Conservation (phyloP, 2,797 vertebrate genomes). For the Pangasius mekongensis region DNA sequence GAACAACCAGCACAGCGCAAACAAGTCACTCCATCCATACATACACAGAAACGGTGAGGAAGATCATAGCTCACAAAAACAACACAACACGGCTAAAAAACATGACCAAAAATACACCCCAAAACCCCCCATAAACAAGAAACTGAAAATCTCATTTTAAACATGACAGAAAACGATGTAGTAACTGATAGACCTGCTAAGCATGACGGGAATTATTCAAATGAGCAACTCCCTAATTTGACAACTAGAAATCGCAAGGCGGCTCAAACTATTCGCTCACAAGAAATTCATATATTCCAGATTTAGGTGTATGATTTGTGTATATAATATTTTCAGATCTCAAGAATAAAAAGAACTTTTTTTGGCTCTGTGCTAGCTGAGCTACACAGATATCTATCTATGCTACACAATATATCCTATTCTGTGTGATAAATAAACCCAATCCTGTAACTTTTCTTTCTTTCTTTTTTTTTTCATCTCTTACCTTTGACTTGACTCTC, state of each 20-base stretch:
- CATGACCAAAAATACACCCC: neutral
- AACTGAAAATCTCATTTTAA: neutral
- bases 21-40: neutral
- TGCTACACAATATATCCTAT: neutral
- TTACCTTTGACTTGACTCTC: slow-evolving; percentile 99
- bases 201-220: slow-evolving; percentile 19
- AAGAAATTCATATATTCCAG: neutral
- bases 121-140: no score
- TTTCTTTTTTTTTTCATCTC: slow-evolving; percentile 5
- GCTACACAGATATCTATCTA: neutral
- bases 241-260: neutral
- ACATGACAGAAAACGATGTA: neutral
- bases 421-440: neutral
- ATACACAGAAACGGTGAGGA: neutral
- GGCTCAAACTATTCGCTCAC: neutral
- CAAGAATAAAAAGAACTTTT: neutral
- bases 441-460: neutral
- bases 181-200: neutral
- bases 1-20: neutral
- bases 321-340: neutral
- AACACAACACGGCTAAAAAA: no score
- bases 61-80: neutral
- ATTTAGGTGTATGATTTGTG: neutral
- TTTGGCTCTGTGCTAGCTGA: neutral
- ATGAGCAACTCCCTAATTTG: neutral